Evolutionary conservation across 2,113 vertebrate species (phyloP).

Genomic region (Odontesthes bonariensis): DNA sequence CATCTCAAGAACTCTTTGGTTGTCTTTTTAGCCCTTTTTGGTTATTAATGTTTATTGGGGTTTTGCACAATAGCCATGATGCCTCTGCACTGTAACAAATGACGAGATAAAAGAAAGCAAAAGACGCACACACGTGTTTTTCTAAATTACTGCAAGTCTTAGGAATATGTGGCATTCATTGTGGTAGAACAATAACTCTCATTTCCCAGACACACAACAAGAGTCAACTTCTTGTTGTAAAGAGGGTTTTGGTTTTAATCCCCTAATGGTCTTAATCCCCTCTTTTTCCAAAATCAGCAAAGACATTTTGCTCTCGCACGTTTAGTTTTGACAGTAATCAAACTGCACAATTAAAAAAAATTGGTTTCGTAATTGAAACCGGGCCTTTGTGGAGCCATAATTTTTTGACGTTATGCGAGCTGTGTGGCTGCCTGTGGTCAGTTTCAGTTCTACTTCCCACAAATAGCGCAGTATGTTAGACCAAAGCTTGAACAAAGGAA

Average conservation of each 20-base stretch:
- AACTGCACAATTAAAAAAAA: not conserved
- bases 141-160: too few species aligned
- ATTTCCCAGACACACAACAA: not conserved
- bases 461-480: slow-evolving; percentile 22
- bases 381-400: not conserved
- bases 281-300: not conserved
- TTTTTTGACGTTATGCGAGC: not conserved
- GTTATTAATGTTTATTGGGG: too few species aligned
- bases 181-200: too few species aligned
- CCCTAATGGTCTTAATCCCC: not conserved
- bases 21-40: too few species aligned
- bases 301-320: not conserved
- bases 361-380: not conserved
- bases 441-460: slow-evolving; percentile 51
- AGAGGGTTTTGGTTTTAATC: not conserved
- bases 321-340: not conserved
- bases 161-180: too few species aligned
- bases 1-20: not conserved
- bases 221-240: not conserved
- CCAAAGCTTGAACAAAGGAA: not conserved
- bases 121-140: not conserved
- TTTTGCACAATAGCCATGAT: not conserved
- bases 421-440: fast-evolving
- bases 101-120: not conserved
- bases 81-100: too few species aligned